Conservation (phyloP, 2,113 vertebrate species). For the Boulengeromyrus knoepffleri region DNA sequence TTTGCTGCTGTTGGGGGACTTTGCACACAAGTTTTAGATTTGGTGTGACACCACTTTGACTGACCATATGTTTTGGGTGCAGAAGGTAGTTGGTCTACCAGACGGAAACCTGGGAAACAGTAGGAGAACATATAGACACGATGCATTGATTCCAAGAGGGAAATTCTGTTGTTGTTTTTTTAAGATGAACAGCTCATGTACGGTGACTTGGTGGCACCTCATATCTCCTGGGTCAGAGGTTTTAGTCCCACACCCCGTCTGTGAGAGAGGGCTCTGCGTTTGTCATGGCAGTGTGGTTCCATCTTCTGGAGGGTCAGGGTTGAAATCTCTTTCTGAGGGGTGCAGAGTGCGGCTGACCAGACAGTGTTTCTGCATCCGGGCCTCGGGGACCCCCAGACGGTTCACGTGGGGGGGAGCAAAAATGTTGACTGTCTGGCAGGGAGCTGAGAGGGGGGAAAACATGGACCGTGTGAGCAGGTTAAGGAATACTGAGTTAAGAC, state of each 20-base stretch:
- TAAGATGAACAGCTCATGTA: not conserved
- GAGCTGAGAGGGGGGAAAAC: not conserved
- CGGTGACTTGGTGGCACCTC: not conserved
- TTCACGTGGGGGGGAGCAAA: not conserved
- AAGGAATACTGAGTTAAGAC: not conserved
- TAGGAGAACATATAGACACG: not conserved
- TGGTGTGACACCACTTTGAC: not conserved
- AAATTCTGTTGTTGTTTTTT: not conserved
- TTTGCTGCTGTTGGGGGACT: not conserved
- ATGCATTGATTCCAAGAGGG: not conserved
- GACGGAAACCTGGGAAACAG: not conserved
- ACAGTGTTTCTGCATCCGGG: not conserved
- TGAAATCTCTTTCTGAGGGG: not conserved
- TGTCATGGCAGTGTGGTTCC: no score
- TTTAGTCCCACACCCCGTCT: no score
- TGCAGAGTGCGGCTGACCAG: not conserved
- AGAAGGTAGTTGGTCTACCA: not conserved
- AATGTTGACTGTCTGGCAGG: not conserved
- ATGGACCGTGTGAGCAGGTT: not conserved
- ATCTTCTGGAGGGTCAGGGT: not conserved
- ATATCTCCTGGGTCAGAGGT: not conserved
- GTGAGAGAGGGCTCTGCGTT: no score
- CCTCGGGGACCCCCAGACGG: not conserved
- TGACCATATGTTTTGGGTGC: not conserved
- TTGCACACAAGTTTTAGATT: not conserved